phyloP scores from a whole-genome alignment of 2,113 vertebrate species.

The Macquaria australasica region DNA sequence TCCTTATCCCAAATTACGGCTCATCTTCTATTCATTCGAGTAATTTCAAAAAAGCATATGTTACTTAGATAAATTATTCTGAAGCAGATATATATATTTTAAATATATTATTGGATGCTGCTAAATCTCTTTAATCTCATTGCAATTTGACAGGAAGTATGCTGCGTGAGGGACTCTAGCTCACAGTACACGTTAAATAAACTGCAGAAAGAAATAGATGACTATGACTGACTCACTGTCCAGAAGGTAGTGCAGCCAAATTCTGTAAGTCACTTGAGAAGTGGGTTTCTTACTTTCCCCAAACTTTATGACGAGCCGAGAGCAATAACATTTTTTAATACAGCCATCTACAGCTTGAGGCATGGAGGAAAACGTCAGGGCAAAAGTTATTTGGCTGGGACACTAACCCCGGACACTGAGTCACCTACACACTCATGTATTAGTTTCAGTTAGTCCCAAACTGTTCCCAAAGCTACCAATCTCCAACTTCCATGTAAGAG shows the following conservation, averaged over 20 bases:
- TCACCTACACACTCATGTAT: constrained; percentile 5
- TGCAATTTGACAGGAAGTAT: background rate
- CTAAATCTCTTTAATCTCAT: constrained; percentile 28
- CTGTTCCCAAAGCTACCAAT: background rate
- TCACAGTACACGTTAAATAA: background rate
- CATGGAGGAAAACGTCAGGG: constrained; percentile 11
- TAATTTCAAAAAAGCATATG: constrained; percentile 28
- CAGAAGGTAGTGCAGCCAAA: constrained; percentile 15
- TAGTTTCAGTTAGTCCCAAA: background rate
- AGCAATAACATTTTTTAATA: constrained; percentile 22
- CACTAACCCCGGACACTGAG: constrained; percentile 6
- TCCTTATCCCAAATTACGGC: constrained; percentile 8
- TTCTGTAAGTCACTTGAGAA: constrained; percentile 43
- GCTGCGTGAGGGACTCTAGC: constrained; percentile 8
- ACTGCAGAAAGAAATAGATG: constrained; percentile 29
- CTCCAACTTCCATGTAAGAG: background rate
- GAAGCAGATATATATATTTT: background rate
- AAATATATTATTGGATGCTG: background rate
- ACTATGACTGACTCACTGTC: constrained; percentile 41
- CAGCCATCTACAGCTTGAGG: constrained; percentile 6
- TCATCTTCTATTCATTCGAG: background rate
- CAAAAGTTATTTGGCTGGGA: background rate
- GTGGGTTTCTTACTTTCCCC: constrained; percentile 13
- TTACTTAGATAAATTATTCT: background rate
- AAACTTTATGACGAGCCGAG: constrained; percentile 18